Evolutionary conservation across 2,797 vertebrate species (phyloP).

Genomic region (Garrulus glandarius): DNA sequence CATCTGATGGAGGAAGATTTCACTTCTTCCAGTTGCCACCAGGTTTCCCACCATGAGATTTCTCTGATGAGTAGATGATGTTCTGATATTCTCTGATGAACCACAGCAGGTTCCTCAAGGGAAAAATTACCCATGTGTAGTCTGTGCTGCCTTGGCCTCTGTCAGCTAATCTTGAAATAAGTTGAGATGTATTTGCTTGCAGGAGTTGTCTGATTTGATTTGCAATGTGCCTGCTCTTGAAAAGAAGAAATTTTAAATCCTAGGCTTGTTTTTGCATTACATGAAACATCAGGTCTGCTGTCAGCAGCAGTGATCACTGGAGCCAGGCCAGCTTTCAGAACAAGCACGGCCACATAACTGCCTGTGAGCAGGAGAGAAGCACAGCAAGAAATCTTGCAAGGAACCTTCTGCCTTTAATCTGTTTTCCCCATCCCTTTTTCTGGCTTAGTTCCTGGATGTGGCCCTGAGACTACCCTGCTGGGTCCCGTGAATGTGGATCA

Average conservation of each 20-base stretch:
- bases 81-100: background rate
- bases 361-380: rapidly evolving
- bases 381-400: background rate
- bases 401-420: background rate
- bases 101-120: background rate
- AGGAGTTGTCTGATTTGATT: background rate
- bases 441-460: background rate
- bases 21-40: background rate
- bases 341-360: rapidly evolving
- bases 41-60: background rate
- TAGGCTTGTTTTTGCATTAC: rapidly evolving
- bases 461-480: background rate
- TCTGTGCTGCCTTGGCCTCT: background rate
- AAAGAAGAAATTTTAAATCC: background rate
- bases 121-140: background rate
- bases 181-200: background rate
- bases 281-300: background rate
- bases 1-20: background rate
- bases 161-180: background rate
- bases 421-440: background rate
- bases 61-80: background rate
- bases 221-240: background rate
- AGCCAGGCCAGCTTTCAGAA: background rate
- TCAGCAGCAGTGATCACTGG: background rate
- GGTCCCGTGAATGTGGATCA: background rate